phyloP scores from a whole-genome alignment of 2,113 vertebrate genomes.

The Trematocara nigrifrons region DNA sequence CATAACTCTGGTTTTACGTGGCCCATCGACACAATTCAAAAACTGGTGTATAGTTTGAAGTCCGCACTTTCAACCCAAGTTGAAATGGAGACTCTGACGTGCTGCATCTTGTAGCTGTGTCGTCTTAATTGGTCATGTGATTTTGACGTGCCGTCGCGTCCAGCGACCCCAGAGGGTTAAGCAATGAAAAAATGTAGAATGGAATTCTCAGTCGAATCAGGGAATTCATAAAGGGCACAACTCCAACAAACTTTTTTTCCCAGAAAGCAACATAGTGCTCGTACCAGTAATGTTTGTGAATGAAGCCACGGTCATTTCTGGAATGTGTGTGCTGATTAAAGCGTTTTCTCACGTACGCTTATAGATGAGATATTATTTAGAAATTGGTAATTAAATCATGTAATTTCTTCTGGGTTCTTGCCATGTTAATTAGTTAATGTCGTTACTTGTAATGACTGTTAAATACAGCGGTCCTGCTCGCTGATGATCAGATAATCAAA shows the following conservation, averaged over 20 bases:
- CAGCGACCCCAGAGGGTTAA: not conserved
- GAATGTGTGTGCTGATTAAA: not conserved
- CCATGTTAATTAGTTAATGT: not conserved
- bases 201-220: not conserved
- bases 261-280: not conserved
- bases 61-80: too few species aligned
- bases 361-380: not conserved
- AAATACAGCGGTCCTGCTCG: not conserved
- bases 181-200: not conserved
- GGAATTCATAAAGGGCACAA: not conserved
- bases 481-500: not conserved
- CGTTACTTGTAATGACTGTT: not conserved
- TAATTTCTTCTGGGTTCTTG: not conserved
- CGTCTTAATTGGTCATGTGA: too few species aligned
- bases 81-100: too few species aligned
- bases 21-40: too few species aligned
- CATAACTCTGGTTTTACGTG: too few species aligned
- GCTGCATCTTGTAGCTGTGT: too few species aligned
- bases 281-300: not conserved
- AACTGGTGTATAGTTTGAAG: too few species aligned
- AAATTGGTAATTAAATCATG: not conserved
- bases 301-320: not conserved
- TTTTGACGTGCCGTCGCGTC: too few species aligned
- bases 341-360: not conserved
- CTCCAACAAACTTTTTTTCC: not conserved